These are phyloP conservation scores for Achlya flavicornis DNA, from an alignment of 2,888 invertebrate species.

Conservation along the genomic window DNA sequence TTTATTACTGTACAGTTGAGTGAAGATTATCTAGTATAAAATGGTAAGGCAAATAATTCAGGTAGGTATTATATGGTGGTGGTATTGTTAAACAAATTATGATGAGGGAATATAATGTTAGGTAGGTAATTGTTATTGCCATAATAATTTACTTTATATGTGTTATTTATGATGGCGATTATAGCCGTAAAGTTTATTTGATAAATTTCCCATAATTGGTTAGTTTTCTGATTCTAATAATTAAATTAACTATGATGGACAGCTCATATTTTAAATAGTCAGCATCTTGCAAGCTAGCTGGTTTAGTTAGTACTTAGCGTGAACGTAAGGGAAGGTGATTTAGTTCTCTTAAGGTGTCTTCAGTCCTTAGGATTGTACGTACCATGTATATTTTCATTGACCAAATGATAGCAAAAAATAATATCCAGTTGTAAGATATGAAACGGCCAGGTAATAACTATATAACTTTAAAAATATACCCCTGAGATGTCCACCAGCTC, in stretches of 20 bases:
- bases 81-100: conserved; percentile 11
- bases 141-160: conserved; percentile 8
- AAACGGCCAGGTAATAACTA: conserved; percentile 30
- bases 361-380: too few relatives aligned
- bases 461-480: conserved; percentile 42
- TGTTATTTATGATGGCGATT: not conserved
- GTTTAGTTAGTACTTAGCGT: too few relatives aligned
- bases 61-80: conserved; percentile 12
- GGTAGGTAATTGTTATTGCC: not conserved
- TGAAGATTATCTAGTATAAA: conserved; percentile 25
- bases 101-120: conserved; percentile 9
- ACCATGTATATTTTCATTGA: too few relatives aligned
- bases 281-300: too few relatives aligned
- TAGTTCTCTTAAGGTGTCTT: too few relatives aligned
- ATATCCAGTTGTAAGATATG: too few relatives aligned
- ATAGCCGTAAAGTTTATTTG: conserved; percentile 1
- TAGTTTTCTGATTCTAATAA: not conserved
- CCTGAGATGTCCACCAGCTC: conserved; percentile 35
- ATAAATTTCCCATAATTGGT: not conserved
- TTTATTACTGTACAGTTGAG: conserved; percentile 36
- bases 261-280: too few relatives aligned
- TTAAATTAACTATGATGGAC: not conserved
- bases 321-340: too few relatives aligned
- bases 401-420: too few relatives aligned
- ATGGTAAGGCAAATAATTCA: conserved; percentile 7